Conservation (phyloP, 2,888 invertebrate species). For the Platynereis dumerilii region DNA sequence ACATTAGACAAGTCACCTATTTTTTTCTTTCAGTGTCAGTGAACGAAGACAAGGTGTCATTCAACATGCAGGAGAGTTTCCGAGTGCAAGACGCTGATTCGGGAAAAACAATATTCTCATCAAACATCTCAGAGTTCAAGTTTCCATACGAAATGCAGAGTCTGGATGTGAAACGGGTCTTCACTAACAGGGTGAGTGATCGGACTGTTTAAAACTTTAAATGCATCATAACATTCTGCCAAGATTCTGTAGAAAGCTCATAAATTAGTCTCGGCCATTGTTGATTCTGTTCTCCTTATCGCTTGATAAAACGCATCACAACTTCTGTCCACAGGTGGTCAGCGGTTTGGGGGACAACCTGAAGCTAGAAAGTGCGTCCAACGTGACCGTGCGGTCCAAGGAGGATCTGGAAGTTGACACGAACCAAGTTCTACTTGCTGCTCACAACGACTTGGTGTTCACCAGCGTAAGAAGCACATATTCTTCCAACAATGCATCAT, state of each 20-base stretch:
- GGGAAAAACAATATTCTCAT: slow-evolving; percentile 15
- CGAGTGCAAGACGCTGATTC: slow-evolving; percentile 19
- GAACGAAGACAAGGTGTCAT: neutral
- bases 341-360: slow-evolving; percentile 8
- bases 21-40: neutral
- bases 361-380: slow-evolving; percentile 11
- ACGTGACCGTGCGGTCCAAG: neutral
- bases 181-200: slow-evolving; percentile 13
- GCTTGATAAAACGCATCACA: no score
- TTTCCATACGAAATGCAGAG: slow-evolving; percentile 21
- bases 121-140: slow-evolving; percentile 7
- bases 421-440: neutral
- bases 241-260: no score
- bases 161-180: slow-evolving; percentile 1
- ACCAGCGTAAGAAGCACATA: slow-evolving; percentile 10
- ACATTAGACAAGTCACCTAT: neutral
- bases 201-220: no score
- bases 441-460: slow-evolving; percentile 7
- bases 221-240: no score
- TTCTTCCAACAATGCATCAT: no score
- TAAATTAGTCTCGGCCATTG: no score
- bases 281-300: no score
- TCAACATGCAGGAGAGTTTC: slow-evolving; percentile 10
- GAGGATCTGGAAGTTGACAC: slow-evolving; percentile 10
- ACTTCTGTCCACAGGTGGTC: no score